Conservation (phyloP, 1,140 invertebrate species). For the Orchestia grillus region DNA sequence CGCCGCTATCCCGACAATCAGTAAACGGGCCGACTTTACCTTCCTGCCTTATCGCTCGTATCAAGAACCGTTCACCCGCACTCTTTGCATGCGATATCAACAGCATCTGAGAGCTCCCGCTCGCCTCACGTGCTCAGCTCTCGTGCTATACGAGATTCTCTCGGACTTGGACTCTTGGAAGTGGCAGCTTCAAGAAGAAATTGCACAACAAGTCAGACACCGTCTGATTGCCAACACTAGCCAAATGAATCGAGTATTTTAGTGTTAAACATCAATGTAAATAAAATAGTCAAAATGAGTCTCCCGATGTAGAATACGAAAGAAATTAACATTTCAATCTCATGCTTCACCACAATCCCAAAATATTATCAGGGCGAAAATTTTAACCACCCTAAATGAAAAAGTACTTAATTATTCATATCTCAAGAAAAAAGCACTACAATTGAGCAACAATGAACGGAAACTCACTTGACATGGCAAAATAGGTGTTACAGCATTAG, state of each 20-base stretch:
- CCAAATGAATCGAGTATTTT: background rate
- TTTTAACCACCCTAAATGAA: background rate
- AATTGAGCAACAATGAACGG: background rate
- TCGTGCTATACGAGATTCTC: background rate
- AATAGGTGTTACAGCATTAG: background rate
- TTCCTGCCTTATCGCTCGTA: constrained; percentile 30
- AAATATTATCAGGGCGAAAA: background rate
- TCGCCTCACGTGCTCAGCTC: constrained; percentile 13
- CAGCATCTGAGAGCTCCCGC: constrained; percentile 6
- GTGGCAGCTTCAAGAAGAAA: background rate
- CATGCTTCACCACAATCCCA: background rate
- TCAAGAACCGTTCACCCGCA: constrained; percentile 26
- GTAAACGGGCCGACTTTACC: constrained; percentile 43
- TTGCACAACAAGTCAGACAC: background rate
- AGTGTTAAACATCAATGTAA: background rate
- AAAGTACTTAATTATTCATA: background rate
- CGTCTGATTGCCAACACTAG: background rate
- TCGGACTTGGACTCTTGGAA: background rate
- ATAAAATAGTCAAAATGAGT: background rate
- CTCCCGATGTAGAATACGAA: background rate
- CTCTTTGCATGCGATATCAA: constrained; percentile 48
- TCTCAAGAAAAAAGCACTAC: background rate
- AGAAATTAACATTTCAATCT: background rate
- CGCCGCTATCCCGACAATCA: constrained; percentile 47
- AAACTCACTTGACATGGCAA: background rate